Evolutionary conservation across 2,113 vertebrate species (phyloP).

Genomic region (Eulacestoma nigropectus): DNA sequence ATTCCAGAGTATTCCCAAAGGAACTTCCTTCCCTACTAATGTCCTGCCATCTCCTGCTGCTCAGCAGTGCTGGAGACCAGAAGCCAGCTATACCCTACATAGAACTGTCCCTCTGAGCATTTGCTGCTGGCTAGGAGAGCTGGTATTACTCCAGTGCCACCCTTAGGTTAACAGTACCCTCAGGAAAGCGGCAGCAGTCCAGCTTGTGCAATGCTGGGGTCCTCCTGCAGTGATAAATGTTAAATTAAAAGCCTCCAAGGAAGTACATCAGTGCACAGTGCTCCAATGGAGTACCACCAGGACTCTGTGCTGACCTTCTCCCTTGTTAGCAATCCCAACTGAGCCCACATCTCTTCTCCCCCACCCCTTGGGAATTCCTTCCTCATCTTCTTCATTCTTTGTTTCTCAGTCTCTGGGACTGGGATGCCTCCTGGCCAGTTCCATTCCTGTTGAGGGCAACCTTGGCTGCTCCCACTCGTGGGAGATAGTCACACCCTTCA

Average conservation of each 20-base stretch:
- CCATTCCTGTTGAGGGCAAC: background rate
- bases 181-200: background rate
- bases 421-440: background rate
- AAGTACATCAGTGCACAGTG: fast-evolving
- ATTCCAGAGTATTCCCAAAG: background rate
- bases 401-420: background rate
- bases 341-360: background rate
- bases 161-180: background rate
- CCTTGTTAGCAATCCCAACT: background rate
- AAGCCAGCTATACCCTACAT: background rate
- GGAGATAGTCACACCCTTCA: background rate
- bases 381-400: background rate
- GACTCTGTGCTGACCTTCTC: background rate
- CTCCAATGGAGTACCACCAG: background rate
- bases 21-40: background rate
- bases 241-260: background rate
- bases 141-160: background rate
- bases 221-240: background rate
- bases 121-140: background rate
- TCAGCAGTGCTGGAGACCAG: background rate
- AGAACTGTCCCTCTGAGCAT: background rate
- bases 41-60: background rate
- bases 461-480: background rate
- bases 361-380: background rate
- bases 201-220: background rate